Conservation (phyloP, 2,113 vertebrate species). For the Catharus fuscescens region DNA sequence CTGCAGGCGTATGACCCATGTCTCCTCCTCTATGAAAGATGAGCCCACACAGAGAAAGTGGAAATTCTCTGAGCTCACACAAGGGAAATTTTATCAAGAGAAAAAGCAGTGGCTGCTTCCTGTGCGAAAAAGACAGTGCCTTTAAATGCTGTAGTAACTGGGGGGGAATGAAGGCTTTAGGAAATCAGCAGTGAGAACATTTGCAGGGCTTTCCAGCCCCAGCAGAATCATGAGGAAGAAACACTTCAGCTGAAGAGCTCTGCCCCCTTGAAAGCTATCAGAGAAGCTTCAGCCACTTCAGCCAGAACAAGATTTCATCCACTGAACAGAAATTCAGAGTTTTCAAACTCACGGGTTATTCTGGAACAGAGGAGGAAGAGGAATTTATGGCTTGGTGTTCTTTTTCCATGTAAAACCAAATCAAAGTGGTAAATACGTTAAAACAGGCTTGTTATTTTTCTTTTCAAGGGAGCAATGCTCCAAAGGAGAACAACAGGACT, state of each 20-base stretch:
- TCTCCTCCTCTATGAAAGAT: not conserved
- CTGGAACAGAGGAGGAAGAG: not conserved
- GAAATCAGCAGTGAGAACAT: not conserved
- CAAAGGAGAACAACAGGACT: not conserved
- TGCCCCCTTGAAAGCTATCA: not conserved
- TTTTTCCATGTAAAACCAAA: not conserved
- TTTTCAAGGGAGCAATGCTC: not conserved
- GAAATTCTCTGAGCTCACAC: not conserved
- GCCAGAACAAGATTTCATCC: not conserved
- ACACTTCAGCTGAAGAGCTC: not conserved
- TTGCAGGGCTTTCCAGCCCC: not conserved
- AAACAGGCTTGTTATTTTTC: not conserved
- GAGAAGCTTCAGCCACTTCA: not conserved
- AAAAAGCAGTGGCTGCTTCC: not conserved
- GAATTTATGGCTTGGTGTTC: not conserved
- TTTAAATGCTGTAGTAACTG: not conserved
- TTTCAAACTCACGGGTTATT: not conserved
- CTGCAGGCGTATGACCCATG: not conserved
- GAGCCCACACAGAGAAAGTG: conserved; percentile 5
- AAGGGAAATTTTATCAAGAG: conserved; percentile 11
- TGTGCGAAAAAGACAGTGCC: not conserved
- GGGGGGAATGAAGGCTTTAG: not conserved
- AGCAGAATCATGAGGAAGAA: not conserved
- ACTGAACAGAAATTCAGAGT: not conserved
- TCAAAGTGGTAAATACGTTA: not conserved